A percentile compares a stretch with the other conserved stretches of the same genome.
phyloP scores from a whole-genome alignment of 2,797 vertebrate genomes.

The Somateria mollissima region DNA sequence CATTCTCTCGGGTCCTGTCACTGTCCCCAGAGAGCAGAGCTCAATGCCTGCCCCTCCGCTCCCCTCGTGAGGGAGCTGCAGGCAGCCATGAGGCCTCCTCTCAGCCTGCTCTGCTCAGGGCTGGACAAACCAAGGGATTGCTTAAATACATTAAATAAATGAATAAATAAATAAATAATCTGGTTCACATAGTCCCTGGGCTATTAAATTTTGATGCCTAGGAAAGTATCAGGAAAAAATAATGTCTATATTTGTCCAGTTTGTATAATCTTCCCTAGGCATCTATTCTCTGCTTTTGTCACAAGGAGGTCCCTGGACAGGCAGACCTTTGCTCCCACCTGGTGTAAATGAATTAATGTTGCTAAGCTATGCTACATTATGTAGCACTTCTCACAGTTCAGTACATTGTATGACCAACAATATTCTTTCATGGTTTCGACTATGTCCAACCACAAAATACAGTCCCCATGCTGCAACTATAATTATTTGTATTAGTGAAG shows the following conservation, averaged over 20 bases:
- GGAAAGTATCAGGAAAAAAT: not conserved
- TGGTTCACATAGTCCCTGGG: not conserved
- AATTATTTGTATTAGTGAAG: not conserved
- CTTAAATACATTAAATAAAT: not conserved
- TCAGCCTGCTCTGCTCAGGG: no score
- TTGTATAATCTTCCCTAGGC: no score
- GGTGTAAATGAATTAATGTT: not conserved
- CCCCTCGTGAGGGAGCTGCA: no score
- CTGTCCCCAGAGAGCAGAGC: no score
- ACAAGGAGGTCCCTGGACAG: not conserved
- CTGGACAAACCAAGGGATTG: not conserved
- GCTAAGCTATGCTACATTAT: not conserved
- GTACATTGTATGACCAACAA: not conserved
- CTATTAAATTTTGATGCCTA: not conserved
- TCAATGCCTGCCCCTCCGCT: no score
- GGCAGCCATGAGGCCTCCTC: no score
- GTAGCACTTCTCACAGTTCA: not conserved
- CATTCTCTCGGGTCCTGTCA: no score
- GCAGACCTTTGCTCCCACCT: not conserved
- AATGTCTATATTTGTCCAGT: no score
- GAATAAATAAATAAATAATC: not conserved
- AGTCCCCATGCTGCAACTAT: rapidly evolving
- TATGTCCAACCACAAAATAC: not conserved
- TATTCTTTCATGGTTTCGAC: not conserved
- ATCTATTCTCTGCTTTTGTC: not conserved